Conservation (phyloP, 2,888 invertebrate species). For the Oscheius onirici region DNA sequence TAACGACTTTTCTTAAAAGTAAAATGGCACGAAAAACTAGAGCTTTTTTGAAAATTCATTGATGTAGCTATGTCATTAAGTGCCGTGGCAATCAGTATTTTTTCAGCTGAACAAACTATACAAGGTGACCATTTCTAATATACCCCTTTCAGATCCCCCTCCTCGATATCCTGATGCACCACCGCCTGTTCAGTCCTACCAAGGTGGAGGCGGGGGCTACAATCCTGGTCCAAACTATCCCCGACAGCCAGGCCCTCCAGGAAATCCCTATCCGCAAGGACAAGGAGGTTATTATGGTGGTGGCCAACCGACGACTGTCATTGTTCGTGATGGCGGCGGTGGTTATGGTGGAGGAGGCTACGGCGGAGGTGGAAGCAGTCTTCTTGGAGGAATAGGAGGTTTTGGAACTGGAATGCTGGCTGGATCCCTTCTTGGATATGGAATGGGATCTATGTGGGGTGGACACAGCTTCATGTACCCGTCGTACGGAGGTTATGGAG, state of each 20-base stretch:
- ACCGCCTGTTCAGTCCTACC: constrained; percentile 46
- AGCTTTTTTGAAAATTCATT: too few species aligned
- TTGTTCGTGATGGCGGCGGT: constrained; percentile 20
- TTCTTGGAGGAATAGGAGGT: constrained; percentile 50
- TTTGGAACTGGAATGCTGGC: constrained; percentile 63
- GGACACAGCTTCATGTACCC: constrained; percentile 45
- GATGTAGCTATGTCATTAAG: too few species aligned
- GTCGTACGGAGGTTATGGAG: constrained; percentile 54
- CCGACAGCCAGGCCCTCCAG: constrained; percentile 33
- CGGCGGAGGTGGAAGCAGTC: constrained; percentile 37
- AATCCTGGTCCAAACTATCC: constrained; percentile 23
- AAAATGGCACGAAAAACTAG: too few species aligned
- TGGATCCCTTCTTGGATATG: constrained; percentile 61
- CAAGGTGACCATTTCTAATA: too few species aligned
- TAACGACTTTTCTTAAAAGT: too few species aligned
- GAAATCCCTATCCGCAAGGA: not conserved
- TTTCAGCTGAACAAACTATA: too few species aligned
- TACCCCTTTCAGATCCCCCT: constrained; percentile 67
- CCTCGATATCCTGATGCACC: constrained; percentile 64
- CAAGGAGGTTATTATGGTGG: constrained; percentile 7
- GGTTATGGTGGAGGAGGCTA: constrained; percentile 42
- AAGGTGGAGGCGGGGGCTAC: constrained; percentile 27
- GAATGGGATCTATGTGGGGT: constrained; percentile 53
- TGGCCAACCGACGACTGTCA: not conserved
- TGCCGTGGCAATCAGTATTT: not conserved